Evolutionary conservation across 2,888 invertebrate genomes (phyloP).

Genomic region (Parnassius mnemosyne): DNA sequence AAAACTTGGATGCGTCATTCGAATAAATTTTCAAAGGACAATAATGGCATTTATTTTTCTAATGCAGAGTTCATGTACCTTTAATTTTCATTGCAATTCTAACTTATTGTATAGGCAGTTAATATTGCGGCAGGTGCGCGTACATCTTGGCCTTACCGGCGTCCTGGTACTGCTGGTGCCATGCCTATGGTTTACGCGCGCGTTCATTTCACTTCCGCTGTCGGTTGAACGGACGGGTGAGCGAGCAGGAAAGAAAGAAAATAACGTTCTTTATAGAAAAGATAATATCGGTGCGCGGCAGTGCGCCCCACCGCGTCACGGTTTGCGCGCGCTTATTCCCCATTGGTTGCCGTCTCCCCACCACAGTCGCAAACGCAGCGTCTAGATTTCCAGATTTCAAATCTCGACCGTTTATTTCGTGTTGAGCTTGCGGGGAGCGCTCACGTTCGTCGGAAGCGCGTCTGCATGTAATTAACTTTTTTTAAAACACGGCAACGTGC

Average conservation of each 20-base stretch:
- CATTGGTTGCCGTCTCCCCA: conserved; percentile 42
- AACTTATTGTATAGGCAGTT: conserved; percentile 8
- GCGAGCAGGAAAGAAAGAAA: conserved; percentile 73
- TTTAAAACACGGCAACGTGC: conserved; percentile 70
- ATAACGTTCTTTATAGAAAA: conserved; percentile 73
- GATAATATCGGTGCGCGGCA: conserved; percentile 62
- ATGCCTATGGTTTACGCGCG: conserved; percentile 68
- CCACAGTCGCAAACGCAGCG: conserved; percentile 69
- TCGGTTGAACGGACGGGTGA: conserved; percentile 68
- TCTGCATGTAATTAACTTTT: conserved; percentile 45
- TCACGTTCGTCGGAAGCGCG: conserved; percentile 44
- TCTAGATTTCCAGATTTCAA: conserved; percentile 77
- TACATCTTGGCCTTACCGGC: conserved; percentile 23
- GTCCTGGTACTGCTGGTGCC: conserved; percentile 35
- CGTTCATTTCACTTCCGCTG: conserved; percentile 77
- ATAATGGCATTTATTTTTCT: no score
- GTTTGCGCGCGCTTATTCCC: conserved; percentile 43
- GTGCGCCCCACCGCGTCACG: conserved; percentile 60
- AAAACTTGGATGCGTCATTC: no score
- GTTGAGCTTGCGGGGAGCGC: conserved; percentile 62
- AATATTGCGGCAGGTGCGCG: conserved; percentile 34
- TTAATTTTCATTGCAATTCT: not conserved
- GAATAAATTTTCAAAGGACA: no score
- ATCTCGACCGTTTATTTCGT: conserved; percentile 81
- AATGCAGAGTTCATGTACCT: no score